phyloP scores from a whole-genome alignment of 2,888 invertebrate genomes.

The Coleophora deauratella region DNA sequence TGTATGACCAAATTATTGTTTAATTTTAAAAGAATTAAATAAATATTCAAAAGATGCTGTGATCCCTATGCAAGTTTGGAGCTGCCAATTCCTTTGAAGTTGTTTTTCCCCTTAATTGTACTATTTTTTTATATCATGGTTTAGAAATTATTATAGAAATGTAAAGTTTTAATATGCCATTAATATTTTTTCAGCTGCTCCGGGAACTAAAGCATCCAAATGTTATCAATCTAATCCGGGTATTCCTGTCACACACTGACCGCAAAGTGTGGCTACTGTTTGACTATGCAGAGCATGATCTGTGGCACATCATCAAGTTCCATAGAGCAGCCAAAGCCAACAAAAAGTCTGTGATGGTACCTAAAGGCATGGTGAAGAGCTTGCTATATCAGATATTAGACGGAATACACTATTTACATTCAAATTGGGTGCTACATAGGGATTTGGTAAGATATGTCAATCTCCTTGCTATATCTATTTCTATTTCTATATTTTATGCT shows the following conservation, averaged over 20 bases:
- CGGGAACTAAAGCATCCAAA: constrained; percentile 97
- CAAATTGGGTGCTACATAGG: constrained; percentile 98
- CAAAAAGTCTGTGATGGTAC: constrained; percentile 96
- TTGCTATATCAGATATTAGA: constrained; percentile 97
- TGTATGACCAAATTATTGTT: too few relatives aligned
- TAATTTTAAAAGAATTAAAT: too few relatives aligned
- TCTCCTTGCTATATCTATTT: too few relatives aligned
- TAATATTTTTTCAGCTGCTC: constrained; percentile 90
- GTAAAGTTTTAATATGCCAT: too few relatives aligned
- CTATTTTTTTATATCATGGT: too few relatives aligned
- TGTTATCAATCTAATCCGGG: constrained; percentile 96
- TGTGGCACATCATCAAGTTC: constrained; percentile 99
- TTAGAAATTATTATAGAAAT: too few relatives aligned
- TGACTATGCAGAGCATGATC: constrained; percentile 99
- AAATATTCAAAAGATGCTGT: too few relatives aligned
- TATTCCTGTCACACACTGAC: constrained; percentile 96
- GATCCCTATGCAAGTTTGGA: too few relatives aligned
- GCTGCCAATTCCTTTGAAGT: too few relatives aligned
- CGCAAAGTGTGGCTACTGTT: constrained; percentile 97
- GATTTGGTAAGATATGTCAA: constrained; percentile 83
- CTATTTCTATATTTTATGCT: too few relatives aligned
- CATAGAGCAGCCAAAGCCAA: constrained; percentile 98
- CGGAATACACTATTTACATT: constrained; percentile 98
- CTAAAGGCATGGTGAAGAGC: constrained; percentile 98
- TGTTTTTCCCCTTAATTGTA: too few relatives aligned